Evolutionary conservation across 2,888 invertebrate genomes (phyloP), one percentile per base, ranked within the genome.

Genomic region (Magallana nippona): DNA sequence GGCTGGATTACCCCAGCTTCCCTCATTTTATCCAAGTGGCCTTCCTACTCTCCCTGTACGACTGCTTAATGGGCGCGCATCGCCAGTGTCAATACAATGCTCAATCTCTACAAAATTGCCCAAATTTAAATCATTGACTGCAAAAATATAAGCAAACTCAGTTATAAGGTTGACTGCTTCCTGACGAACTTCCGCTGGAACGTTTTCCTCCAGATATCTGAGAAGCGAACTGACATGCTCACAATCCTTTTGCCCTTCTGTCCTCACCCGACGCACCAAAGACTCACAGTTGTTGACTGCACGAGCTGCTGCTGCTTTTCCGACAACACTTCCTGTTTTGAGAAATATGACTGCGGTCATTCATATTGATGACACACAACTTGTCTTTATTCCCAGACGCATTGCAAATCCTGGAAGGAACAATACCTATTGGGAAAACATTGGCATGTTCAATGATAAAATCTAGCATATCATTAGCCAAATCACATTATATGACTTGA

Each of bases 1-100:
- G 81, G 32, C 63, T 87, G 85, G 3, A 87, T 86, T 5, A 87
- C 83, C 3, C 81, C 83, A 8, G 83, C 84, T 8, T 84, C 19
- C 17, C 83, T 57, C 85, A 86, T 82, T 71, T 85, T 84, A 13
- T 86, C 79, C 15, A 86, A 55, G 57, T 86, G 85, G 8, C 60
- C 82, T 58, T 88, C 82, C 56, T 86, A 87, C 63, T 86, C 87
- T 2, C 19, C 60, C 5, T 81, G 82, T 80, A 87, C 86, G 13
- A 86, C 80, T 2, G 78, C 71, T 2, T 86, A 81, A 0, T 0
- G 83, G 86, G 17, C 8, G 32, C 15, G 84, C 82, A 10, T 82
- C 60, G 1, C 85, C 85, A 10, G 83, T 85, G 60, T 86, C 81
- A 15, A 86, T 86, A 10, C 56, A 19, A 27, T 87, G 86, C 56